These are phyloP conservation scores for human (Homo sapiens) DNA, from an alignment of 2,113 vertebrate genomes.

Conservation along the genomic window DNA sequence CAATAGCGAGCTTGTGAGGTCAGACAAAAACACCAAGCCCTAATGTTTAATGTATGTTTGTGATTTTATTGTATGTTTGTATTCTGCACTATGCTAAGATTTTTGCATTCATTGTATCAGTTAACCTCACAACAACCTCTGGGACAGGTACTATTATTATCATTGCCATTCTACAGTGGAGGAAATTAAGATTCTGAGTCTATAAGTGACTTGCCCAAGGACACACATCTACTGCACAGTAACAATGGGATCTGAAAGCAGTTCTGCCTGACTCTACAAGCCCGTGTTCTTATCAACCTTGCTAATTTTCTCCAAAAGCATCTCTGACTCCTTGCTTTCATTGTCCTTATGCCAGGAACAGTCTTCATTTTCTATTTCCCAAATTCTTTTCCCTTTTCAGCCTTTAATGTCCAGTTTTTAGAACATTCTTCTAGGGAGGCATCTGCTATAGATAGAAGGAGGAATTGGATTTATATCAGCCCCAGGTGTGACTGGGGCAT, in stretches of 20 bases:
- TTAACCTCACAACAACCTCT: not conserved
- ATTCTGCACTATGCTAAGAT: not conserved
- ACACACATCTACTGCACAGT: not conserved
- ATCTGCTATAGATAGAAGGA: not conserved
- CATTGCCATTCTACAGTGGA: not conserved
- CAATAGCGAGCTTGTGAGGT: not conserved
- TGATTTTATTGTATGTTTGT: not conserved
- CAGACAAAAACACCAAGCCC: not conserved
- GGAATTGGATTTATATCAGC: not conserved
- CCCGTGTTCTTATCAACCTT: not conserved
- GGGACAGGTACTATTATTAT: not conserved
- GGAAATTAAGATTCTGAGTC: not conserved
- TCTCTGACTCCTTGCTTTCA: slow-evolving; percentile 7
- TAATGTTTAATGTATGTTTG: not conserved
- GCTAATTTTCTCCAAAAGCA: slow-evolving; percentile 22
- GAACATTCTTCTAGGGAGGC: not conserved
- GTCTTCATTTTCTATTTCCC: slow-evolving; percentile 14
- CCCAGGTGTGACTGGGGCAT: not conserved
- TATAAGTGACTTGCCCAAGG: not conserved
- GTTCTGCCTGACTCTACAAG: not conserved
- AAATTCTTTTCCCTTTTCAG: not conserved
- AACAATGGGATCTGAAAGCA: not conserved
- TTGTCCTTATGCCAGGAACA: not conserved
- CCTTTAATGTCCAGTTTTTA: not conserved
- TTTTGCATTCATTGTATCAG: not conserved